These are phyloP conservation scores for Microtus oregoni DNA, from an alignment of 2,113 vertebrate species.

Conservation along the genomic window DNA sequence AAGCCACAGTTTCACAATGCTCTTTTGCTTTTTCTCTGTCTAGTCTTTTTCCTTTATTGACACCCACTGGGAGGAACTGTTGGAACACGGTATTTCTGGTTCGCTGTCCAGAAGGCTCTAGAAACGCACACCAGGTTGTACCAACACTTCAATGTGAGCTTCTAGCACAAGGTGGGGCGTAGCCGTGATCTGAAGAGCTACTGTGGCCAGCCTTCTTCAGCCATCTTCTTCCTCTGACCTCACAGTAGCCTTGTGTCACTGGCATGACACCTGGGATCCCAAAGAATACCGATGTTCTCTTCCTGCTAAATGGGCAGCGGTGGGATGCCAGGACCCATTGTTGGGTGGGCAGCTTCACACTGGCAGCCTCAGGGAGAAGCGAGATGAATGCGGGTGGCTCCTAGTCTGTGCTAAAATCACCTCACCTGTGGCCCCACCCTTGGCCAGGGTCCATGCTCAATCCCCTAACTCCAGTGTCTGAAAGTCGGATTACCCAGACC, in stretches of 20 bases:
- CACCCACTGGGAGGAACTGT: background rate
- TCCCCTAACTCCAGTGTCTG: conserved; percentile 36
- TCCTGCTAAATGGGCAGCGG: background rate
- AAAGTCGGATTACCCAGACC: conserved; percentile 61
- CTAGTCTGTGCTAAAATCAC: background rate
- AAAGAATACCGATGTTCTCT: background rate
- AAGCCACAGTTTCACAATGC: background rate
- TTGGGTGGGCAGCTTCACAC: background rate
- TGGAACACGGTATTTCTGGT: background rate
- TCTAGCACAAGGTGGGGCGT: too few species aligned
- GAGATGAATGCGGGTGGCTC: background rate
- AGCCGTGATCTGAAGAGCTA: background rate
- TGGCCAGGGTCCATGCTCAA: background rate
- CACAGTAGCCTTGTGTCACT: fast-evolving
- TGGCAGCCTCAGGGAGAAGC: background rate
- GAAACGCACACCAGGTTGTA: background rate
- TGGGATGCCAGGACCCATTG: background rate
- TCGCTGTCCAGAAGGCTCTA: background rate
- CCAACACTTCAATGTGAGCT: background rate
- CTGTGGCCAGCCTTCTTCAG: too few species aligned
- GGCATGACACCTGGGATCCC: background rate
- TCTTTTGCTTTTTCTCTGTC: conserved; percentile 30
- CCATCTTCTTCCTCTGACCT: background rate
- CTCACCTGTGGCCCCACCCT: background rate
- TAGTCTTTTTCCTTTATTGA: background rate